phyloP scores from a whole-genome alignment of 2,888 invertebrate genomes.

The Hemithea aestivaria region DNA sequence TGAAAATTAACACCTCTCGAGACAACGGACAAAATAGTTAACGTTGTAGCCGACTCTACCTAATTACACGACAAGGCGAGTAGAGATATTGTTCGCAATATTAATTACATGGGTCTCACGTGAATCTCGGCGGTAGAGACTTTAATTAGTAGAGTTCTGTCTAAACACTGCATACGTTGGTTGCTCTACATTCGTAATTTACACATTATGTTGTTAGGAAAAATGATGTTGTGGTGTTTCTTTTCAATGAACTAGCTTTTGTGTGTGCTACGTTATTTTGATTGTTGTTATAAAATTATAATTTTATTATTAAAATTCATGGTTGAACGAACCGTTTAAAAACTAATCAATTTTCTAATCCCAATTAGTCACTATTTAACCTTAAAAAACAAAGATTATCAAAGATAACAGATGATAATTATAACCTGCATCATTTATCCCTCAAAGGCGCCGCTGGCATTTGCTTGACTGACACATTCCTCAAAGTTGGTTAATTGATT shows the following conservation, averaged over 20 bases:
- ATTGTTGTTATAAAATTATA: too few species aligned
- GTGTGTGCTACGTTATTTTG: too few species aligned
- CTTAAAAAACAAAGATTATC: too few species aligned
- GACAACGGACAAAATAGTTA: conserved; percentile 1
- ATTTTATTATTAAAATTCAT: too few species aligned
- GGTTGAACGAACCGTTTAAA: too few species aligned
- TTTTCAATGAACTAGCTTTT: too few species aligned
- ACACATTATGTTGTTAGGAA: conserved; percentile 18
- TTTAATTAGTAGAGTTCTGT: conserved; percentile 15
- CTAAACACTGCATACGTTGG: conserved; percentile 14
- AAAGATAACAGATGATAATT: too few species aligned
- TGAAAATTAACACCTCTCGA: too few species aligned
- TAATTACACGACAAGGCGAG: conserved; percentile 19
- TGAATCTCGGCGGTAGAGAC: conserved; percentile 13
- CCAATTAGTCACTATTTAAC: too few species aligned
- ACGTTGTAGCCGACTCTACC: conserved; percentile 9
- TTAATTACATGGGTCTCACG: conserved; percentile 25
- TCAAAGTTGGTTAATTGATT: conserved; percentile 13
- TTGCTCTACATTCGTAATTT: conserved; percentile 19
- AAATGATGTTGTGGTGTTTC: conserved; percentile 4
- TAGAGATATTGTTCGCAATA: conserved; percentile 25
- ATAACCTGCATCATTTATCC: too few species aligned
- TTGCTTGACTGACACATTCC: conserved; percentile 11
- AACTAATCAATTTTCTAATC: too few species aligned
- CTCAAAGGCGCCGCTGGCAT: not conserved